Evolutionary conservation across 1,140 invertebrate species (phyloP).

Genomic region (Macrosteles quadrilineatus): DNA sequence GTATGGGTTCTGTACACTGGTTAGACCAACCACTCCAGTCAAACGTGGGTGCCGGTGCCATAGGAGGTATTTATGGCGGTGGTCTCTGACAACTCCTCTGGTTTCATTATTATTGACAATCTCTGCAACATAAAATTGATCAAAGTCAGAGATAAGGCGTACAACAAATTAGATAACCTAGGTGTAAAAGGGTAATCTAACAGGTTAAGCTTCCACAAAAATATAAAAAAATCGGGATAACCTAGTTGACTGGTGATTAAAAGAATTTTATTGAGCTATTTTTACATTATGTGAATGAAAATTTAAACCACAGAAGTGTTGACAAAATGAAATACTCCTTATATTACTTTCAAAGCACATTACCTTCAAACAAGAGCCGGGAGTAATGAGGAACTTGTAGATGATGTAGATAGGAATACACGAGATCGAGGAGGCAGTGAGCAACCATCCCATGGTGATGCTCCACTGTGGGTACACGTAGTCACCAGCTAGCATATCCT

Average conservation of each 20-base stretch:
- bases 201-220: too few species aligned
- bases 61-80: constrained; percentile 37
- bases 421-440: constrained; percentile 69
- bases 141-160: too few species aligned
- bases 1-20: background rate
- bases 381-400: constrained; percentile 58
- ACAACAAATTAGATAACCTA: too few species aligned
- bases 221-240: too few species aligned
- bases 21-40: constrained; percentile 46
- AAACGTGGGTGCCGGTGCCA: constrained; percentile 45
- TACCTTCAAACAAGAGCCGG: constrained; percentile 58
- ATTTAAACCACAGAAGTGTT: too few species aligned
- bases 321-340: too few species aligned
- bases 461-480: constrained; percentile 71
- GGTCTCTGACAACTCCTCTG: constrained; percentile 42
- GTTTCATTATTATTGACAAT: constrained; percentile 40
- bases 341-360: too few species aligned
- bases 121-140: constrained; percentile 38
- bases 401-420: constrained; percentile 70
- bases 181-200: too few species aligned
- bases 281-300: too few species aligned
- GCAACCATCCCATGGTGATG: constrained; percentile 68
- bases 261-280: too few species aligned
- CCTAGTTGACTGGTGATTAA: too few species aligned
- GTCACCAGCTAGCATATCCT: constrained; percentile 62